Evolutionary conservation across 2,888 invertebrate genomes (phyloP).

Genomic region (Ormyrus thymus): DNA sequence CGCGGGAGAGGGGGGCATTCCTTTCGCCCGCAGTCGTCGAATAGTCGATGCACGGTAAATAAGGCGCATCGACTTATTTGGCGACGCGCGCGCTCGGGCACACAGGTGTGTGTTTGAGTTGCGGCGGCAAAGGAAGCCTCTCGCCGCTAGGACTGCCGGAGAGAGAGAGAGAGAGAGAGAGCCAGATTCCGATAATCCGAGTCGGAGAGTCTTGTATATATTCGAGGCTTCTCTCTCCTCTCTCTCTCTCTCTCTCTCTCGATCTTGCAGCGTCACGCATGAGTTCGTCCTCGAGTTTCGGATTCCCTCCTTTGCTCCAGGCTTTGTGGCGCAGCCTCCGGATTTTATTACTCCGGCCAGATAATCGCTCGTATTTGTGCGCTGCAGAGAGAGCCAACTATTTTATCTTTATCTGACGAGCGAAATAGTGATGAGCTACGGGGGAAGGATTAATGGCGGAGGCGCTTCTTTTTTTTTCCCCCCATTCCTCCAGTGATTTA

Average conservation of each 20-base stretch:
- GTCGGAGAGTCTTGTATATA: background rate
- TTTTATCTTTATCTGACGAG: too few species aligned
- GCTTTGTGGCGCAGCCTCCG: too few species aligned
- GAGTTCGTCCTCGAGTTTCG: constrained; percentile 42
- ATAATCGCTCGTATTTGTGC: too few species aligned
- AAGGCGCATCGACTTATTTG: constrained; percentile 27
- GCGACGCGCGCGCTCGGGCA: background rate
- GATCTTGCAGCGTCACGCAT: constrained; percentile 39
- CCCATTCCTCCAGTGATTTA: too few species aligned
- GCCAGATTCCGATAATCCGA: constrained; percentile 48
- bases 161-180: constrained; percentile 13
- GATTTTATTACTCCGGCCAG: too few species aligned
- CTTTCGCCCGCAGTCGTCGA: background rate
- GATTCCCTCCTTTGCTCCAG: constrained; percentile 27
- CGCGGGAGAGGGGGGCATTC: background rate
- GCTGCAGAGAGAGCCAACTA: too few species aligned
- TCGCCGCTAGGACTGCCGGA: constrained; percentile 4
- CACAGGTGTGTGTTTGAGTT: constrained; percentile 2
- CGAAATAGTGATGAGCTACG: too few species aligned
- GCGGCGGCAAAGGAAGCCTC: background rate
- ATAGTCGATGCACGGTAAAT: background rate
- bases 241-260: constrained; percentile 4
- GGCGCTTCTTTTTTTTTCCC: too few species aligned
- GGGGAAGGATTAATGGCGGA: too few species aligned
- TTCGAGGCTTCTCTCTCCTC: background rate